These are phyloP conservation scores for Cistogaster globosa DNA, from an alignment of 2,888 invertebrate genomes.

Conservation along the genomic window DNA sequence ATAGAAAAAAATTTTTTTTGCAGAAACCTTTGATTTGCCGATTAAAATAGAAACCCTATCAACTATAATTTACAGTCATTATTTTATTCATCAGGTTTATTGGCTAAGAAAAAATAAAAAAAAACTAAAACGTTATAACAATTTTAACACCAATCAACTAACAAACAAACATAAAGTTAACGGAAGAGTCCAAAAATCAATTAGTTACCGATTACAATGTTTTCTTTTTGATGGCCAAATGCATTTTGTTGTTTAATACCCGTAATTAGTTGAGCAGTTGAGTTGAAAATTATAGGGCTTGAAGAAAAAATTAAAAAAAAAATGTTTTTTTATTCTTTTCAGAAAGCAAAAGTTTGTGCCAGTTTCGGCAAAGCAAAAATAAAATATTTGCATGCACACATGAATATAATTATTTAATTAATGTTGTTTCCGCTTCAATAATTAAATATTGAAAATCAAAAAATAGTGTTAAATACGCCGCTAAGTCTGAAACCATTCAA, in stretches of 20 bases:
- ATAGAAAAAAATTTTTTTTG: too few species aligned
- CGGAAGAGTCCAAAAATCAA: slow-evolving; percentile 51
- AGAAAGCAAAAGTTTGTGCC: slow-evolving; percentile 17
- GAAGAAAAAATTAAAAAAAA: not conserved
- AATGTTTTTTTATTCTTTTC: not conserved
- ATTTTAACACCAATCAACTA: slow-evolving; percentile 41
- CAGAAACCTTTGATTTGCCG: too few species aligned
- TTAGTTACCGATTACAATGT: slow-evolving; percentile 36
- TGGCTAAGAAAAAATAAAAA: slow-evolving; percentile 10
- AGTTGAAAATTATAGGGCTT: not conserved
- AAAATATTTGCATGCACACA: too few species aligned
- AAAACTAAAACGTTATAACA: not conserved
- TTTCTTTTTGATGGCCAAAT: slow-evolving; percentile 13
- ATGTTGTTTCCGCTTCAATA: too few species aligned
- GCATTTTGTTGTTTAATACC: slow-evolving; percentile 4
- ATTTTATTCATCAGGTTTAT: slow-evolving; percentile 51
- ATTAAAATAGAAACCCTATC: too few species aligned
- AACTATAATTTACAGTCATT: slow-evolving; percentile 40
- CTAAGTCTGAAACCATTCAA: too few species aligned
- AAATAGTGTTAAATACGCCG: too few species aligned
- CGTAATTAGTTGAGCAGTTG: slow-evolving; percentile 15
- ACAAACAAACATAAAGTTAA: slow-evolving; percentile 27
- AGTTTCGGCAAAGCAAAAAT: not conserved
- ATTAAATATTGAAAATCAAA: too few species aligned
- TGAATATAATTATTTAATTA: too few species aligned